phyloP scores from a whole-genome alignment of 2,113 vertebrate genomes.

The Dromas ardeola region DNA sequence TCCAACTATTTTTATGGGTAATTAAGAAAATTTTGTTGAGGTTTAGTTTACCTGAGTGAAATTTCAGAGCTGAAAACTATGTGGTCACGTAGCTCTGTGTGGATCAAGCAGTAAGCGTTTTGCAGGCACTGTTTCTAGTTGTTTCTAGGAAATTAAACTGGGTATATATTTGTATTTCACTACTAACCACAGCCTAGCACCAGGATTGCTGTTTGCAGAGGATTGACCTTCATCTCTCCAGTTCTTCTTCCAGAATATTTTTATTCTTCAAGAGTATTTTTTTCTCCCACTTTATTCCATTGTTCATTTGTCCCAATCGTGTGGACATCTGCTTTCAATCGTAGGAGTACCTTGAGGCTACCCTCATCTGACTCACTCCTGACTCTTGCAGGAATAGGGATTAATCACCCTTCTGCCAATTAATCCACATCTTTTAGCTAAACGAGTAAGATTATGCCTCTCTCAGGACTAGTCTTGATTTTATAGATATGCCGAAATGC shows the following conservation, averaged over 20 bases:
- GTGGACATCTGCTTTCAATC: slow-evolving; percentile 52
- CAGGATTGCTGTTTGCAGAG: background rate
- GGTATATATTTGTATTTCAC: background rate
- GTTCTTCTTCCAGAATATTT: background rate
- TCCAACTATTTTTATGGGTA: background rate
- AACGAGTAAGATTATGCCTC: background rate
- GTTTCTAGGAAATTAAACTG: background rate
- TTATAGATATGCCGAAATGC: slow-evolving; percentile 31
- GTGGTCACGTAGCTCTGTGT: background rate
- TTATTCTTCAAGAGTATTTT: background rate
- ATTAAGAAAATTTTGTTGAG: background rate
- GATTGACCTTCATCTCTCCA: background rate
- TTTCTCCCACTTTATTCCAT: background rate
- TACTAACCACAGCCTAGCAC: background rate
- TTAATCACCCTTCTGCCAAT: slow-evolving; percentile 31
- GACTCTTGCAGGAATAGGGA: background rate
- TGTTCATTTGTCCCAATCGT: slow-evolving; percentile 13
- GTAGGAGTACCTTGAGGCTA: background rate
- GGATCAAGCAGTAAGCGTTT: background rate
- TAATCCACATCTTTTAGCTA: slow-evolving; percentile 11
- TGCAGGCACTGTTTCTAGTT: background rate
- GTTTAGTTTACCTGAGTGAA: background rate
- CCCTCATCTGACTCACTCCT: background rate
- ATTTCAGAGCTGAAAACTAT: background rate
- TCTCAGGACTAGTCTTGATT: slow-evolving; percentile 1